Base-by-base conservation (phyloP, 2,888 invertebrate genomes). In the Tachina grossa region DNA sequence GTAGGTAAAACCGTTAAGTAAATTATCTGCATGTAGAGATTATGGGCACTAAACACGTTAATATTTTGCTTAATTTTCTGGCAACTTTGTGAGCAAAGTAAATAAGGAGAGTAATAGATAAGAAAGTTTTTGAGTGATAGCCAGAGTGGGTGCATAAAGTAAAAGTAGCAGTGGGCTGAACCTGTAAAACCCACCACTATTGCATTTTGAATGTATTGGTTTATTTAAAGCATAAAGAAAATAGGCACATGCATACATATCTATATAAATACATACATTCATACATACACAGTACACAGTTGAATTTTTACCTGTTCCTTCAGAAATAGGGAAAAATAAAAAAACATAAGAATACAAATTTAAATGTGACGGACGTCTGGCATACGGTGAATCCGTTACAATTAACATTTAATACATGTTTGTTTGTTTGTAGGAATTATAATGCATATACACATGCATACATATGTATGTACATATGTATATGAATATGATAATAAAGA, bases 371-470 rank as follows among this genome's bases (percentile, higher is more conserved):
- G 80, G 79, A 76, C 76, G 88, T 77, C 86, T 89, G 88, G 89
- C 90, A 91, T 90, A 90, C 88, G 90, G 91, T 88, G 88, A 90
- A 89, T 90, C 90, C 90, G 90, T 90, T 90, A 90, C 91, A 85
- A 87, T 68, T 53, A 66, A 68, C 66, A 71, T 47, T 71, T 59
- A 45, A 49, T 71, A 10, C 59, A 61, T 41, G 43, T 63, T n/a
- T 43, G 41, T 69, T 14, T 57, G 65, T 19, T 22, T 59, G 59
- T 6, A 31, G 0, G 6, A 31, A 31, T 31, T 5, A 31, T 31
- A 31, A 31, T 31, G 8, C 53, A 51, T 68, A 71, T 6, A 6
- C 16, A 57, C 47, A 43, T 57, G 31, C 5, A 1, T 41, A 59
- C n/a, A 59, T 59, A 41, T 49, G 3, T 19, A 22, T 47, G 13